Evolutionary conservation across 2,797 vertebrate genomes (phyloP).

Genomic region (Sebastes aleutianus): DNA sequence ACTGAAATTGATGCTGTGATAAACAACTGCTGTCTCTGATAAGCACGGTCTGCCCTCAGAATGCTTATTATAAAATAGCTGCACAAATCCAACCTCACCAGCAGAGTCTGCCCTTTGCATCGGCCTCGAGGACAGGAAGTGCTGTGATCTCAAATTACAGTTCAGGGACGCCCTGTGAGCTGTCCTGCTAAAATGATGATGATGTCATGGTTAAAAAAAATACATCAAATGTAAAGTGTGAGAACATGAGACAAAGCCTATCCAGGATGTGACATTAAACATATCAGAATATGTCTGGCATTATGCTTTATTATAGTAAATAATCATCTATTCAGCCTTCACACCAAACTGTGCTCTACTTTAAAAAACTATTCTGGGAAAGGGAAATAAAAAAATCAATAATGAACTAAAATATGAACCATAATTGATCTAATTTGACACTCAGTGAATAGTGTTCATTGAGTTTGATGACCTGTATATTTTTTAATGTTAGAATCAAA

Average conservation of each 20-base stretch:
- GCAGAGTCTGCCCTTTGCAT: constrained; percentile 25
- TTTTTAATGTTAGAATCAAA: background rate
- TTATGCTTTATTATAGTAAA: background rate
- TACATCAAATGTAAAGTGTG: background rate
- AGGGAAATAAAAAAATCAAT: background rate
- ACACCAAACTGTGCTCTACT: background rate
- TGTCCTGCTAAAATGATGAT: constrained; percentile 1
- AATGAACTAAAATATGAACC: background rate
- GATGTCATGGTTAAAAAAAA: background rate
- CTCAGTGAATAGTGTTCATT: background rate
- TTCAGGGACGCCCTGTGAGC: background rate
- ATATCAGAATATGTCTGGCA: background rate
- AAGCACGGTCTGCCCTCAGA: background rate
- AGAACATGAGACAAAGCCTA: background rate
- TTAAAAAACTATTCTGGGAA: background rate
- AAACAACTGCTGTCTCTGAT: background rate
- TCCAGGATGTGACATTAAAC: background rate
- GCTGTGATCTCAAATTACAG: constrained; percentile 32
- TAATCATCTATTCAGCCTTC: background rate
- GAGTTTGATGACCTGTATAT: background rate
- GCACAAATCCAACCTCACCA: constrained; percentile 2
- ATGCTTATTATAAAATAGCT: background rate
- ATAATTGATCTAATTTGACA: background rate
- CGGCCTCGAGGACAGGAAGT: constrained; percentile 22
- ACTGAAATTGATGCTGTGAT: background rate